These are phyloP conservation scores for Ochropleura plecta DNA, from an alignment of 2,888 invertebrate species.

Conservation along the genomic window DNA sequence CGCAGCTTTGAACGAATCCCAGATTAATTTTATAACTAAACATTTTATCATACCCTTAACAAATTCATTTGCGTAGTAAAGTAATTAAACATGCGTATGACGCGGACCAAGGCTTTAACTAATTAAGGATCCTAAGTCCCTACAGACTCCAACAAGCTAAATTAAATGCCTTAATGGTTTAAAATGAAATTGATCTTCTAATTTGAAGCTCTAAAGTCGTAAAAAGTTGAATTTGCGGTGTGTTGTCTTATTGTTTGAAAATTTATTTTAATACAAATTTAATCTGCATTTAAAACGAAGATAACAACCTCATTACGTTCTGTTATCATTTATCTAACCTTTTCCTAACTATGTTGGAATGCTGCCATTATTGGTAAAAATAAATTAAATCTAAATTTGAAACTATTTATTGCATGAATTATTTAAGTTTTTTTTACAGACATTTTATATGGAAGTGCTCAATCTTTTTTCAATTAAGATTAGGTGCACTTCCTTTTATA, in stretches of 20 bases:
- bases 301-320: too few species aligned
- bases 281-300: too few species aligned
- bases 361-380: too few species aligned
- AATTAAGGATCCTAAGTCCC: constrained; percentile 25
- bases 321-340: too few species aligned
- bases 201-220: constrained; percentile 14
- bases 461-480: too few species aligned
- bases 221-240: background rate
- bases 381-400: too few species aligned
- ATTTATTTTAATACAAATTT: too few species aligned
- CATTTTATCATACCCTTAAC: constrained; percentile 1
- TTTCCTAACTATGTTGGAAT: too few species aligned
- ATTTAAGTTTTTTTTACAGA: too few species aligned
- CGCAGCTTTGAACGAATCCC: background rate
- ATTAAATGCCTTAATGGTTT: constrained; percentile 10
- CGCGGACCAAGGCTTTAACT: background rate
- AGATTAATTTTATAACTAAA: constrained; percentile 1
- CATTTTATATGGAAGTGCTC: too few species aligned
- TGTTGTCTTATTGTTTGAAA: background rate
- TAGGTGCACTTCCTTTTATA: too few species aligned
- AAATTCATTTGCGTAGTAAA: background rate
- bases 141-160: constrained; percentile 13
- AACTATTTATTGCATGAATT: too few species aligned
- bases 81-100: constrained; percentile 4
- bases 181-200: constrained; percentile 26